phyloP scores from a whole-genome alignment of 2,888 invertebrate genomes.

The Cosmopolites sordidus region DNA sequence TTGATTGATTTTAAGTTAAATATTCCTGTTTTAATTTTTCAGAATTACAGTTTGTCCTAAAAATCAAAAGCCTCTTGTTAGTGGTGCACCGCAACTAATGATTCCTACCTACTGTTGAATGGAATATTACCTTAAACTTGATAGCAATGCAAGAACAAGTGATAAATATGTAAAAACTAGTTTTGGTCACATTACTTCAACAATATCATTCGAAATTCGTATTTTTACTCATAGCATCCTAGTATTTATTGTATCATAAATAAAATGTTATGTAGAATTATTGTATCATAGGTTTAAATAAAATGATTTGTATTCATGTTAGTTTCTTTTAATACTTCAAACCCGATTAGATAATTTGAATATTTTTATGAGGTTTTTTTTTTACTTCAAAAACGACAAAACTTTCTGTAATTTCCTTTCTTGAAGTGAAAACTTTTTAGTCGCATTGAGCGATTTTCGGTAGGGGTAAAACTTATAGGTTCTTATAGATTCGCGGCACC shows the following conservation, averaged over 20 bases:
- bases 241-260: not conserved
- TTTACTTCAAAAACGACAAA: not conserved
- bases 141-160: not conserved
- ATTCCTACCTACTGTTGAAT: conserved; percentile 44
- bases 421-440: too few relatives aligned
- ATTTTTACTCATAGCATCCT: not conserved
- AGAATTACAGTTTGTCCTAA: conserved; percentile 69
- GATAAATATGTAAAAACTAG: not conserved
- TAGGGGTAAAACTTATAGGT: too few relatives aligned
- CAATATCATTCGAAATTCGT: not conserved
- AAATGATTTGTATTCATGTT: too few relatives aligned
- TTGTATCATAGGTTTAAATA: too few relatives aligned
- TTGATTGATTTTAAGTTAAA: too few relatives aligned
- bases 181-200: too few relatives aligned
- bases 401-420: too few relatives aligned
- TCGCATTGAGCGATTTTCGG: too few relatives aligned
- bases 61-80: conserved; percentile 60
- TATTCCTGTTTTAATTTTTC: conserved; percentile 44
- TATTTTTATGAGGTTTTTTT: not conserved
- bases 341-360: too few relatives aligned
- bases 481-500: too few relatives aligned
- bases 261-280: too few relatives aligned
- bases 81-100: conserved; percentile 56
- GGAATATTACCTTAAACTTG: not conserved
- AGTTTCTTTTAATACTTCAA: too few relatives aligned